A percentile compares a stretch with the other conserved stretches of the same genome.
Conservation (phyloP, 2,888 invertebrate genomes). For the Branchipolynoe longqiensis region DNA sequence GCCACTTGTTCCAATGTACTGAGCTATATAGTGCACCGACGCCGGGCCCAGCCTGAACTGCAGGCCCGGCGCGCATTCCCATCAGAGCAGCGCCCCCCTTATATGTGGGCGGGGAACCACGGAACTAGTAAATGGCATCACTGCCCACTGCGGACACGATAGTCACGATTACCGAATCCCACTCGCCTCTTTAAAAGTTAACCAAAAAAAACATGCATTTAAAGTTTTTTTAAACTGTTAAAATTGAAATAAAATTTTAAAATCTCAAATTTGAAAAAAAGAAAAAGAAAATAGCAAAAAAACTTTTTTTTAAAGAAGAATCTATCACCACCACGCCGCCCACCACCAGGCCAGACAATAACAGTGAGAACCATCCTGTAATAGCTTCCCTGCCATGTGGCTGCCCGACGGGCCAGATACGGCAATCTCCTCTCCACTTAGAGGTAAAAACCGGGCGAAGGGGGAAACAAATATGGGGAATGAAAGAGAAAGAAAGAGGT, state of each 20-base stretch:
- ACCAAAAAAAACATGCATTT: too few species aligned
- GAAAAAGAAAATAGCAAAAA: too few species aligned
- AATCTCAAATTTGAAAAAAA: too few species aligned
- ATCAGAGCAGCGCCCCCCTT: slow-evolving; percentile 32
- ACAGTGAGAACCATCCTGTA: slow-evolving; percentile 12
- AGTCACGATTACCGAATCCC: slow-evolving; percentile 22
- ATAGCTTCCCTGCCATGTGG: neutral
- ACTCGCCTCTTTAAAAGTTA: slow-evolving; percentile 7
- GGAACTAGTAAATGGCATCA: slow-evolving; percentile 32
- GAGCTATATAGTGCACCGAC: too few species aligned
- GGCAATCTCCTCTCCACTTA: slow-evolving; percentile 48
- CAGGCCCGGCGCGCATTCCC: slow-evolving; percentile 26
- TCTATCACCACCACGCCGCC: slow-evolving; percentile 21
- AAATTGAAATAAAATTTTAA: too few species aligned
- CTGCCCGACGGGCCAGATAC: slow-evolving; percentile 21
- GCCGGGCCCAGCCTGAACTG: neutral
- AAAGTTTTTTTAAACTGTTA: too few species aligned
- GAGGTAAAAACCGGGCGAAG: neutral
- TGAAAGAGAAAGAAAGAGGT: too few species aligned
- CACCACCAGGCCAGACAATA: slow-evolving; percentile 25
- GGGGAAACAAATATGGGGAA: too few species aligned
- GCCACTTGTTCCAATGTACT: too few species aligned
- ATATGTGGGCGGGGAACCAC: neutral
- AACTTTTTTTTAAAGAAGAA: too few species aligned
- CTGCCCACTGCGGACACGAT: neutral